These are phyloP conservation scores for Hypotaenidia philippensis DNA, from an alignment of 2,797 vertebrate genomes.

Conservation along the genomic window DNA sequence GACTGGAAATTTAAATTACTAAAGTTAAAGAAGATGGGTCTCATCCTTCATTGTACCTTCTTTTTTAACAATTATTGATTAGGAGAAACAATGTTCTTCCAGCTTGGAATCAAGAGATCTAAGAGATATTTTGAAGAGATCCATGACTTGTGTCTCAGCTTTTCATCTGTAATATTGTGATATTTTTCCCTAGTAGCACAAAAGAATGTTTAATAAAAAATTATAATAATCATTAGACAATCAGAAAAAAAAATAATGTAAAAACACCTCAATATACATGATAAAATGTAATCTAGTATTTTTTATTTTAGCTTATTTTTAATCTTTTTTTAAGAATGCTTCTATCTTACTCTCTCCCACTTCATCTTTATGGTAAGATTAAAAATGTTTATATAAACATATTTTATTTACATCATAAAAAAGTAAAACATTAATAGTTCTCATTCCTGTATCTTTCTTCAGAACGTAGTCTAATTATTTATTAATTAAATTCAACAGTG, in stretches of 20 bases:
- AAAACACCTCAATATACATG: neutral
- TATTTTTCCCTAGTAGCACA: neutral
- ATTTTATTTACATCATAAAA: neutral
- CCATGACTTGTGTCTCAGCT: neutral
- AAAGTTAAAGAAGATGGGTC: neutral
- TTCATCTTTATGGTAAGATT: neutral
- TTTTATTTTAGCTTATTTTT: neutral
- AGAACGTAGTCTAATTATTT: neutral
- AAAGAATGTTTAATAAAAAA: neutral
- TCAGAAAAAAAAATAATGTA: neutral
- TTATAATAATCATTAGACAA: neutral
- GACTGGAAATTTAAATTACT: neutral
- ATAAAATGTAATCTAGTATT: neutral
- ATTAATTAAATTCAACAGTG: neutral
- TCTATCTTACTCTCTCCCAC: neutral
- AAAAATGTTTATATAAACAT: neutral
- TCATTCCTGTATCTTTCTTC: neutral
- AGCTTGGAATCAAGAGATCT: neutral
- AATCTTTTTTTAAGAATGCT: neutral
- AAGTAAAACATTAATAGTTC: accelerated
- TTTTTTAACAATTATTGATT: neutral
- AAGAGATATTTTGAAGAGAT: neutral
- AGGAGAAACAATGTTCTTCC: neutral
- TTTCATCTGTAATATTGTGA: neutral
- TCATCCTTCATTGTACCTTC: neutral